Evolutionary conservation across 2,113 vertebrate genomes (phyloP).

Genomic region (Corydoras sp.): DNA sequence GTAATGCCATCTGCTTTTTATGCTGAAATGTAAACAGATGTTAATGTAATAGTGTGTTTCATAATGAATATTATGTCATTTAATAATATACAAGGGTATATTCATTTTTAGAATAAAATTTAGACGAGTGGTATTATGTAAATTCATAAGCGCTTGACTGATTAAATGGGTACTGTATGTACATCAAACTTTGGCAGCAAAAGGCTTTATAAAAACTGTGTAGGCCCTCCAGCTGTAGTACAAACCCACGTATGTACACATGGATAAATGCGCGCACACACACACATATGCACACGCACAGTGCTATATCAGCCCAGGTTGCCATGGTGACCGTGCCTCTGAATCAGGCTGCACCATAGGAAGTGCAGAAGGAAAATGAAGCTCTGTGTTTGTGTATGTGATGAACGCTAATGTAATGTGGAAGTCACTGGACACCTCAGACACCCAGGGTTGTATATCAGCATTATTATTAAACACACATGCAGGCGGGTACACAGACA

Average conservation of each 20-base stretch:
- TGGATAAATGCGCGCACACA: constrained; percentile 19
- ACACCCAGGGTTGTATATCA: constrained; percentile 24
- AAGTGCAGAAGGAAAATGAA: constrained; percentile 54
- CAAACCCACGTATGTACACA: constrained; percentile 59
- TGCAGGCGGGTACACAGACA: constrained; percentile 13
- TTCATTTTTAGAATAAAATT: too few relatives aligned
- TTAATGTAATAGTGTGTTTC: too few relatives aligned
- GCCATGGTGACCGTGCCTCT: constrained; percentile 64
- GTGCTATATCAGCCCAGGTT: constrained; percentile 67
- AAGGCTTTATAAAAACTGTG: constrained; percentile 48
- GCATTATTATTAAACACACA: not conserved
- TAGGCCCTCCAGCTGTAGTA: constrained; percentile 60
- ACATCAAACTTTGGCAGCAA: constrained; percentile 38
- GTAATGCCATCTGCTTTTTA: too few relatives aligned
- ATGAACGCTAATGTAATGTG: constrained; percentile 26
- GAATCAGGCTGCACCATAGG: constrained; percentile 59
- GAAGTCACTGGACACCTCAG: constrained; percentile 21
- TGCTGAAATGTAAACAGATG: too few relatives aligned
- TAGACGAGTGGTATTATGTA: too few relatives aligned
- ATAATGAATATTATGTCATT: too few relatives aligned
- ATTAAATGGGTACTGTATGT: constrained; percentile 25
- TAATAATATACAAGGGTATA: too few relatives aligned
- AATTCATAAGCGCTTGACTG: not conserved
- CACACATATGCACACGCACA: constrained; percentile 48
- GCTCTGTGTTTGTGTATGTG: constrained; percentile 30